phyloP scores from a whole-genome alignment of 35 echinoderm and acorn worm genomes.

The Chiridota heheva region DNA sequence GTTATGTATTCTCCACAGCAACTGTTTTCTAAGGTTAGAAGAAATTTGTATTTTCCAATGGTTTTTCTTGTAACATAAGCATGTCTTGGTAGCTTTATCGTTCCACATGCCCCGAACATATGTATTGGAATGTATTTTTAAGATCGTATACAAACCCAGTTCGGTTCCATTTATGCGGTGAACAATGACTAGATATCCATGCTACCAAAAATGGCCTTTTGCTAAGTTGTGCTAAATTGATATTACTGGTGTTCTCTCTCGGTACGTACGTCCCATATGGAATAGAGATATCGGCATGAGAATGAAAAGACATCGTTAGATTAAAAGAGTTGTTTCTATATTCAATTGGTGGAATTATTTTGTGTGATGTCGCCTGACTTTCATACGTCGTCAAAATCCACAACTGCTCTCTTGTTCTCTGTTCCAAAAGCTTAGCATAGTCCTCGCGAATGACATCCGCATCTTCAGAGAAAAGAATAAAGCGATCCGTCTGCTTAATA shows the following conservation, averaged over 20 bases:
- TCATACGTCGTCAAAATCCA: no score
- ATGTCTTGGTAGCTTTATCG: not conserved
- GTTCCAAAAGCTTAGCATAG: no score
- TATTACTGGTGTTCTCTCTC: no score
- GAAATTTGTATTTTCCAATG: not conserved
- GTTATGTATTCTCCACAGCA: not conserved
- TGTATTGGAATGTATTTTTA: not conserved
- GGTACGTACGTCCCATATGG: not conserved
- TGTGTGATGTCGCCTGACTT: no score
- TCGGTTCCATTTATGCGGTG: not conserved
- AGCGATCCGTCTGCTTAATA: no score
- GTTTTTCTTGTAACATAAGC: not conserved
- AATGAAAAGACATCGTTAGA: not conserved
- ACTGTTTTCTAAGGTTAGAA: not conserved
- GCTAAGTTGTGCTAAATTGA: not conserved
- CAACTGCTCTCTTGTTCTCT: no score
- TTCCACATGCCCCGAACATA: not conserved
- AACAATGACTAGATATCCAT: constrained; percentile 22
- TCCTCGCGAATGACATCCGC: no score
- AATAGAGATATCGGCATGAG: not conserved
- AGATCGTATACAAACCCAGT: not conserved
- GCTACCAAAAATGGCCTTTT: not conserved
- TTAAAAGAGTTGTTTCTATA: not conserved
- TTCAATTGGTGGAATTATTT: not conserved
- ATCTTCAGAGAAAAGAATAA: no score